Evolutionary conservation across 2,113 vertebrate species (phyloP).

Genomic region (Ailuropoda melanoleuca): DNA sequence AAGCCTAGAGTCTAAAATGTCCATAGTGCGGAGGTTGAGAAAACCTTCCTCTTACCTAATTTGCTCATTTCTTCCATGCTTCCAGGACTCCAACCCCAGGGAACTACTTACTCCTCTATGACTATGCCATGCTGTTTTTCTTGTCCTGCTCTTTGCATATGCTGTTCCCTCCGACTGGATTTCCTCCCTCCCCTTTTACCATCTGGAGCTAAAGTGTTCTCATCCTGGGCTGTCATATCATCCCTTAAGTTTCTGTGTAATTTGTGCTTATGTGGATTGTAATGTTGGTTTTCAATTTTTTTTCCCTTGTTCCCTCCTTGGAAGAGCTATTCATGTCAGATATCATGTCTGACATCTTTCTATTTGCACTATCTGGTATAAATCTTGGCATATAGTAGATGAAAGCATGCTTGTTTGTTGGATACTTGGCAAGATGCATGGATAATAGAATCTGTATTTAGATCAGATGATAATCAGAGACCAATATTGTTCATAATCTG

Average conservation of each 20-base stretch:
- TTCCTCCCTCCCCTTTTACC: not conserved
- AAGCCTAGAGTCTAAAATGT: not conserved
- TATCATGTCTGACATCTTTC: not conserved
- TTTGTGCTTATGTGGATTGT: not conserved
- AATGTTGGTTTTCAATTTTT: not conserved
- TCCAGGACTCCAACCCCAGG: not conserved
- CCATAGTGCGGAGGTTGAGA: not conserved
- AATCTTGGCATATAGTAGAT: not conserved
- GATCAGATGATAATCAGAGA: not conserved
- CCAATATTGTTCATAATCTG: not conserved
- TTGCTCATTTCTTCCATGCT: not conserved
- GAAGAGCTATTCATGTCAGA: not conserved
- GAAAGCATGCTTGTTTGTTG: not conserved
- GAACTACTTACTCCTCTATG: not conserved
- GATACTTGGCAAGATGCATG: not conserved
- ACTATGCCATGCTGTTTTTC: not conserved
- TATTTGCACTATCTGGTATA: not conserved
- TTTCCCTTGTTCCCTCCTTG: not conserved
- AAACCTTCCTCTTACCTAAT: not conserved
- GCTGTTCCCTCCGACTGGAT: not conserved
- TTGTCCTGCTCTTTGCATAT: not conserved
- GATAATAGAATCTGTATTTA: not conserved
- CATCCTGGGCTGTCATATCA: not conserved
- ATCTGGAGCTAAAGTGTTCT: not conserved
- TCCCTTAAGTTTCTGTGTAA: not conserved